Base-by-base conservation (phyloP, 2,113 vertebrate genomes). In the Platichthys stellatus region DNA sequence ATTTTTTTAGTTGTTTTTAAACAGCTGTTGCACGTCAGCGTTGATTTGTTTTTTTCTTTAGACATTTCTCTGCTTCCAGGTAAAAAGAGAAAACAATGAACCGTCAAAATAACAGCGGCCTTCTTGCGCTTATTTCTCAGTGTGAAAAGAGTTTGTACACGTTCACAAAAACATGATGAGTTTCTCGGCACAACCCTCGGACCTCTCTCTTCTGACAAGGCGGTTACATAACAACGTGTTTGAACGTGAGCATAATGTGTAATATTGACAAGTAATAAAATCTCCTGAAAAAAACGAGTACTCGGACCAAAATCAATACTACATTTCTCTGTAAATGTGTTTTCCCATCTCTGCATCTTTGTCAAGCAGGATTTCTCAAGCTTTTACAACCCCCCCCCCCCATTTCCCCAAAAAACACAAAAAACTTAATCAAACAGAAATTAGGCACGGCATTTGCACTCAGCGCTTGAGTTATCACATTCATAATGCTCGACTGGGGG, bases 141-240 rank as follows among this genome's bases (percentile, higher is more conserved):
- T 87, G 85, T 88, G 88, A 89, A 89, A 91, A 92, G 87, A 93
- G 76, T 94, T 93, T 94, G 88, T 94, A 94, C 94, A 95, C 85
- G 89, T 79, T 92, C 92, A 92, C 91, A 93, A 90, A 51, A 92
- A 92, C 90, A 92, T 83, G 57, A 89, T 89, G 85, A 77, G 69
- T 87, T 82, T 74, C 57, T 78, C 82, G 77, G 63, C 77, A 89
- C 80, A 78, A 76, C 80, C 17, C 18, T 87, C 69, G 56, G 31
- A 63, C 31, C 66, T 90, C 74, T 83, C 80, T 38, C 28, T 38
- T 10, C 66, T 0, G 24, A 88, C 90, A 86, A 88, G 86, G 74
- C 57, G 72, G 59, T 88, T 70, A 86, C 78, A 88, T 64, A 78
- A 87, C 60, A 63, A 68, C 75, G 63, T 5, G 28, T 84, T 73